These are phyloP conservation scores for Stegostoma tigrinum DNA, from an alignment of 2,113 vertebrate species.

Conservation along the genomic window DNA sequence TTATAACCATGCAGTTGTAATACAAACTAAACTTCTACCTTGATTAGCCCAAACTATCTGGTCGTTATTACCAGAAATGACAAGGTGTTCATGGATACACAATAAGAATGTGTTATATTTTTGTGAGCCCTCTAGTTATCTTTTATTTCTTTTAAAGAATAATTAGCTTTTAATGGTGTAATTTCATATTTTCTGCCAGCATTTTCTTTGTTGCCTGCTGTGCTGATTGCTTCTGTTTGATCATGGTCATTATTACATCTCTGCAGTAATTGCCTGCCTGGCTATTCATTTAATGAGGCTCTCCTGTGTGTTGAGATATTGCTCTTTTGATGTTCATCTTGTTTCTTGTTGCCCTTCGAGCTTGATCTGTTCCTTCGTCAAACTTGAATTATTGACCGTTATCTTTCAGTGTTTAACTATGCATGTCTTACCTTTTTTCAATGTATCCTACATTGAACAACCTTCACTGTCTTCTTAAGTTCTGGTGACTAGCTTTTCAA, in stretches of 20 bases:
- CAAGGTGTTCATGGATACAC: background rate
- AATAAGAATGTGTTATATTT: background rate
- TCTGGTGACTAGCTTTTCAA: conserved; percentile 15
- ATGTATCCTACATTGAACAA: conserved; percentile 1
- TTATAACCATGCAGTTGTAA: background rate
- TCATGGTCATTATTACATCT: conserved; percentile 62
- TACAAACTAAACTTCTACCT: background rate
- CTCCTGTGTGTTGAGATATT: conserved; percentile 57
- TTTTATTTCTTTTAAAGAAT: conserved; percentile 72
- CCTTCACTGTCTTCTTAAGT: background rate
- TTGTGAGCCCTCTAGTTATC: conserved; percentile 58
- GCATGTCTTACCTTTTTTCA: background rate
- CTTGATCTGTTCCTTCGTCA: conserved; percentile 30
- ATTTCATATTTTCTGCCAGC: conserved; percentile 60
- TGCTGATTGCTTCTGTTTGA: conserved; percentile 58
- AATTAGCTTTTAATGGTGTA: conserved; percentile 72
- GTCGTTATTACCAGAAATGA: background rate
- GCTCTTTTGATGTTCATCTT: conserved; percentile 61
- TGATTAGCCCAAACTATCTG: conserved; percentile 4
- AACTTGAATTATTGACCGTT: conserved; percentile 27
- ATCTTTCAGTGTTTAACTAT: background rate
- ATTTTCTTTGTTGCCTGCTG: conserved; percentile 60
- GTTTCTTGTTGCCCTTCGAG: conserved; percentile 58
- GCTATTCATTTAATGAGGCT: conserved; percentile 63
- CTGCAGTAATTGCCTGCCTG: conserved; percentile 67